Evolutionary conservation across 2,797 vertebrate genomes (phyloP).

Genomic region (Calcarius lapponicus): DNA sequence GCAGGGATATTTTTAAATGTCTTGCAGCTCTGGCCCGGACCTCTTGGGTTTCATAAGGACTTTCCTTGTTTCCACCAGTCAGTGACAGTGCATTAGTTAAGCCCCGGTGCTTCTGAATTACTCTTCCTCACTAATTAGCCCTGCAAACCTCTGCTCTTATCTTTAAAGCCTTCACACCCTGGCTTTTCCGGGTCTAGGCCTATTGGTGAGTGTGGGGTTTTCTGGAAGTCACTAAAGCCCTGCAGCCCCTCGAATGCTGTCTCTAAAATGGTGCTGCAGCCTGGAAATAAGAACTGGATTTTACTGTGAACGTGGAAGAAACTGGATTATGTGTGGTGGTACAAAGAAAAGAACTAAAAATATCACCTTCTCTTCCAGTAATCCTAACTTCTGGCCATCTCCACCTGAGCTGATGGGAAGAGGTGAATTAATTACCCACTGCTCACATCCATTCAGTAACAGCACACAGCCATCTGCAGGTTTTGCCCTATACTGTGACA

Average conservation of each 20-base stretch:
- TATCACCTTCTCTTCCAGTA: background rate
- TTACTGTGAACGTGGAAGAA: background rate
- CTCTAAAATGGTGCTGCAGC: background rate
- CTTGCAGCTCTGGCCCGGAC: conserved; percentile 43
- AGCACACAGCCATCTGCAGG: background rate
- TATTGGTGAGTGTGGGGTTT: background rate
- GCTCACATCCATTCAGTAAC: background rate
- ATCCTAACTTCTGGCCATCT: background rate
- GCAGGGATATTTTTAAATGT: conserved; percentile 49
- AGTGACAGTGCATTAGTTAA: conserved; percentile 35
- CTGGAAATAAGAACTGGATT: background rate
- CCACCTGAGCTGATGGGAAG: background rate
- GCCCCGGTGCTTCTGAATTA: conserved; percentile 14
- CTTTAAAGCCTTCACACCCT: background rate
- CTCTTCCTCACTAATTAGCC: conserved; percentile 15
- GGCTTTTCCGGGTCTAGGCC: background rate
- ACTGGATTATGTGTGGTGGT: rapidly evolving
- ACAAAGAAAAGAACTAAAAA: background rate
- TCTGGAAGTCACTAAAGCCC: background rate
- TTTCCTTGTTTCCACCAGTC: conserved; percentile 47
- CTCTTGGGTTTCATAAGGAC: conserved; percentile 68
- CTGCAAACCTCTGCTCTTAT: background rate
- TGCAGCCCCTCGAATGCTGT: rapidly evolving
- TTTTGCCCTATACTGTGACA: rapidly evolving
- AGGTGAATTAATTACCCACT: background rate